phyloP scores from a whole-genome alignment of 2,113 vertebrate genomes.

The Hyperoodon ampullatus region DNA sequence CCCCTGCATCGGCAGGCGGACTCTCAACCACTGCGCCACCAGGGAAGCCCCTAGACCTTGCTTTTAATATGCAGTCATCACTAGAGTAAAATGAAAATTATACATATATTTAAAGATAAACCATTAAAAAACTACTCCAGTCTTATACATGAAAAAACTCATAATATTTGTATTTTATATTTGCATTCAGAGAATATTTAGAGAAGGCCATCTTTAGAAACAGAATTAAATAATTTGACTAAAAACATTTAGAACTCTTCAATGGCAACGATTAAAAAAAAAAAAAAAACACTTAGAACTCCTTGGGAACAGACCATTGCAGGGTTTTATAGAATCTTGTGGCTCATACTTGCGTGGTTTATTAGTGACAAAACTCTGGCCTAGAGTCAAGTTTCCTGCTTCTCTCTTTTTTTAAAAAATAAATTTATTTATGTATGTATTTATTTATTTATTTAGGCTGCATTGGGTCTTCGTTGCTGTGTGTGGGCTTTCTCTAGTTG shows the following conservation, averaged over 20 bases:
- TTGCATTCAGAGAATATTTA: constrained; percentile 20
- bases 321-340: not conserved
- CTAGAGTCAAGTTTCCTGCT: not conserved
- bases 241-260: not conserved
- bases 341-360: not conserved
- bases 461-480: too few relatives aligned
- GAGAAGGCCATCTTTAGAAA: not conserved
- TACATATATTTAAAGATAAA: constrained; percentile 7
- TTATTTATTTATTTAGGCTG: too few relatives aligned
- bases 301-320: not conserved
- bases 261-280: not conserved
- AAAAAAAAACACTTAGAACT: not conserved
- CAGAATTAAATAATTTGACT: not conserved
- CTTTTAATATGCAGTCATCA: constrained; percentile 11
- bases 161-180: constrained; percentile 21
- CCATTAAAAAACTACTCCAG: not conserved
- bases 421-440: too few relatives aligned
- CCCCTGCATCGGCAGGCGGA: too few relatives aligned
- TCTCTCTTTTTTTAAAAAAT: not conserved
- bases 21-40: too few relatives aligned
- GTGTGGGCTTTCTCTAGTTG: too few relatives aligned
- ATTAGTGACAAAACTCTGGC: not conserved
- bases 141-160: not conserved
- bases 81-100: not conserved
- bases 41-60: too few relatives aligned